Evolutionary conservation across 1,140 invertebrate genomes (phyloP).

Genomic region (Dufourea novaeangliae): DNA sequence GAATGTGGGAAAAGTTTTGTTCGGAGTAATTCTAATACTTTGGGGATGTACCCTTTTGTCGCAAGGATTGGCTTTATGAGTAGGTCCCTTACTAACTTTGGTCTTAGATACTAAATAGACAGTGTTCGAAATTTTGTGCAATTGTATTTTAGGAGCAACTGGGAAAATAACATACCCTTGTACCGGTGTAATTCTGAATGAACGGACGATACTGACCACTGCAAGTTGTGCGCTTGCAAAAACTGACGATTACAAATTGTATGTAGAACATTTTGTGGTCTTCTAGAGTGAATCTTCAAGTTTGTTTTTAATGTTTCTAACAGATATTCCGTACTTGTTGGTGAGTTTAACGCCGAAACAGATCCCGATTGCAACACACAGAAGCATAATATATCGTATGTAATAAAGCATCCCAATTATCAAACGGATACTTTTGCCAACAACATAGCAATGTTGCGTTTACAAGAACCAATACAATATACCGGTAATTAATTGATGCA

Average conservation of each 20-base stretch:
- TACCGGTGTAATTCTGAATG: slow-evolving; percentile 68
- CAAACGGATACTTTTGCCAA: slow-evolving; percentile 60
- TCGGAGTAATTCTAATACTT: slow-evolving; percentile 46
- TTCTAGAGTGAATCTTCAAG: not conserved
- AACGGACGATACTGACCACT: slow-evolving; percentile 70
- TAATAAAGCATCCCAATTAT: slow-evolving; percentile 72
- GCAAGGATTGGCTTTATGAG: slow-evolving; percentile 70
- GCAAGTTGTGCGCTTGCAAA: slow-evolving; percentile 70
- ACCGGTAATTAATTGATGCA: slow-evolving; percentile 60
- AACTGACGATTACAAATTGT: slow-evolving; percentile 69
- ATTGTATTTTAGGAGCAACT: slow-evolving; percentile 60
- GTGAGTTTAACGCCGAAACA: slow-evolving; percentile 64
- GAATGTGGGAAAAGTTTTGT: slow-evolving; percentile 68
- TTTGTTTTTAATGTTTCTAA: slow-evolving; percentile 7
- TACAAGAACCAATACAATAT: slow-evolving; percentile 64
- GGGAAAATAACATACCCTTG: slow-evolving; percentile 69
- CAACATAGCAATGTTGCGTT: slow-evolving; percentile 69
- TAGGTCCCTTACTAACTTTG: slow-evolving; percentile 50
- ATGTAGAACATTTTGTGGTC: slow-evolving; percentile 35
- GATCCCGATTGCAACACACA: slow-evolving; percentile 67
- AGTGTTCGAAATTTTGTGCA: not conserved
- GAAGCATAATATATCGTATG: slow-evolving; percentile 69
- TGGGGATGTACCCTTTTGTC: slow-evolving; percentile 72
- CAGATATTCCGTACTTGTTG: slow-evolving; percentile 68
- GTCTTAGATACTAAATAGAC: no score